Percentiles rank a stretch among this genome's conserved stretches.
These are phyloP conservation scores for Aphidoletes aphidimyza DNA, from an alignment of 2,888 invertebrate species.

Conservation along the genomic window DNA sequence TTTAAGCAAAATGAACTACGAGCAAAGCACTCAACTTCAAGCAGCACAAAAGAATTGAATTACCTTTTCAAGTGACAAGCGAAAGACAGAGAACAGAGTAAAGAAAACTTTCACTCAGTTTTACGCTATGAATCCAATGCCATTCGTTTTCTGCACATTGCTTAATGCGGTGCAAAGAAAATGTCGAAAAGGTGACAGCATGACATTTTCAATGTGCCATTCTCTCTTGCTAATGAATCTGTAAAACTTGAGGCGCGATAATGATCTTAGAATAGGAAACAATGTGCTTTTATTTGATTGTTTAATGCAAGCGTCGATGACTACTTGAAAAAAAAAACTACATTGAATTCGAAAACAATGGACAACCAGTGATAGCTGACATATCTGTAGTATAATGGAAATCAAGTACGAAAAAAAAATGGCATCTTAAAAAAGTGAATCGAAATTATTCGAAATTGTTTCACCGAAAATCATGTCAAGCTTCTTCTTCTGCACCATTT, in stretches of 20 bases:
- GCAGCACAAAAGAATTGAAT: constrained; percentile 23
- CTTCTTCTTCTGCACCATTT: too few species aligned
- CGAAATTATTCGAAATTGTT: too few species aligned
- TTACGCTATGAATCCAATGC: neutral
- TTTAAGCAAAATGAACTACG: neutral
- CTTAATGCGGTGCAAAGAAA: neutral
- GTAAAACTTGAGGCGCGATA: neutral
- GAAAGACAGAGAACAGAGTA: neutral
- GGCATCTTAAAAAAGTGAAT: too few species aligned
- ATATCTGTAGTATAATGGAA: too few species aligned
- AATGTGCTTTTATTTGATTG: constrained; percentile 16
- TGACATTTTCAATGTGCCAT: neutral
- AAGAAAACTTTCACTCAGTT: constrained; percentile 27
- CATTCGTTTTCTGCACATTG: neutral
- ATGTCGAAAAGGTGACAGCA: neutral
- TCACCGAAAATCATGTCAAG: too few species aligned
- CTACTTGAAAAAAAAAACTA: neutral
- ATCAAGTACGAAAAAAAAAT: too few species aligned
- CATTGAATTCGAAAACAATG: too few species aligned
- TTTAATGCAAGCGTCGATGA: neutral
- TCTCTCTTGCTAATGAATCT: too few species aligned
- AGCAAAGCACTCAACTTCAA: neutral
- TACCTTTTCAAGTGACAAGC: neutral
- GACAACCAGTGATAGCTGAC: too few species aligned
- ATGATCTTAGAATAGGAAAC: constrained; percentile 21